Conservation (phyloP, 2,888 invertebrate genomes). For the Troides oblongomaculatus region DNA sequence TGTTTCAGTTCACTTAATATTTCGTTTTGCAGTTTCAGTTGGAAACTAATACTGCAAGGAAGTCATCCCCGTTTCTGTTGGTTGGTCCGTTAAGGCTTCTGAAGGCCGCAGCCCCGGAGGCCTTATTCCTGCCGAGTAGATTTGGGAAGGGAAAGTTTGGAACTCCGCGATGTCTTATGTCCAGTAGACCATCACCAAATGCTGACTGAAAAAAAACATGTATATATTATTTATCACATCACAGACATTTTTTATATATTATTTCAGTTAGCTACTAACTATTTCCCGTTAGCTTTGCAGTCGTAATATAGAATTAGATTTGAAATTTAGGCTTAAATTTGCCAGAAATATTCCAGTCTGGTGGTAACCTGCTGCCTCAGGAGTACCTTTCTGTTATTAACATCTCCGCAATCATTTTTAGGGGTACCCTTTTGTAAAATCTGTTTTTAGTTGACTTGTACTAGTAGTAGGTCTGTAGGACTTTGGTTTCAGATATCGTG, state of each 20-base stretch:
- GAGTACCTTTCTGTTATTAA: no score
- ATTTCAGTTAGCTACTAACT: no score
- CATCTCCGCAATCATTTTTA: no score
- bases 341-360: no score
- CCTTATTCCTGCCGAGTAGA: constrained; percentile 53
- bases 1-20: not conserved
- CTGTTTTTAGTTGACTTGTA: no score
- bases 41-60: constrained; percentile 62
- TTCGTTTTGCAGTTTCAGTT: constrained; percentile 41
- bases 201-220: constrained; percentile 48
- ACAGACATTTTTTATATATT: not conserved
- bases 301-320: no score
- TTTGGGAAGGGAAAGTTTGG: constrained; percentile 65
- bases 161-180: constrained; percentile 63
- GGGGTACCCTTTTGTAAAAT: no score
- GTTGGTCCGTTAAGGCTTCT: constrained; percentile 44
- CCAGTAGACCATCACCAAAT: constrained; percentile 63
- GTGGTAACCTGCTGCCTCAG: no score
- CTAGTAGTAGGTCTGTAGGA: no score
- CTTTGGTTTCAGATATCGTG: no score
- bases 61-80: constrained; percentile 51
- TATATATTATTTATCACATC: not conserved
- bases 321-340: no score
- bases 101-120: constrained; percentile 58
- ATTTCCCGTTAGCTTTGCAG: no score